Base-by-base conservation (phyloP, 2,113 vertebrate genomes). In the Gallinago undulata region DNA sequence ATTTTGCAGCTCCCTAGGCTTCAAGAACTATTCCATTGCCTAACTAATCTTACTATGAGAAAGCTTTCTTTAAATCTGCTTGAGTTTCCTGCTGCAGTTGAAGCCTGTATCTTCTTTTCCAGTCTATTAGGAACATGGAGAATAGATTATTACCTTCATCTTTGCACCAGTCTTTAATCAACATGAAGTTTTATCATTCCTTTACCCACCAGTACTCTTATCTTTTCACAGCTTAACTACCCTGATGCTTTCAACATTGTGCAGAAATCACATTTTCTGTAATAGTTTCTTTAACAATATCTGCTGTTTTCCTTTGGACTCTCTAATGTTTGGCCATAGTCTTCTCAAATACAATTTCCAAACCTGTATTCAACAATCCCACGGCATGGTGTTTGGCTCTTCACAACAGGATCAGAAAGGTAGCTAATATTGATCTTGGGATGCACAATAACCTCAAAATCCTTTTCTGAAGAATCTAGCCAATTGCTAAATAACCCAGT, bases 101-200 rank as follows among this genome's bases (percentile, higher is more conserved):
- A 81, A 93, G 10, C 9, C 47, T 9, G 11, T 33, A 55, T 19
- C 18, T 86, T 90, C 59, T 90, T 93, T 93, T 86, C 25, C 51
- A 84, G 28, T 70, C 80, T 47, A 35, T 70, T 84, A 89, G n/a
- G 60, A 94, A 56, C 37, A 84, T 6, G 25, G 41, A 56, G 19
- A 95, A 79, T 51, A 87, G 47, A 59, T 86, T 56, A 84, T 55
- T 51, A 72, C 80, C 21, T 82, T 89, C 66, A 63, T 78, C 74
- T 91, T 84, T 91, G 48, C 55, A 82, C 48, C 23, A 67, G n/a
- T 53, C 86, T 93, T 92, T 86, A 85, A 94, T n/a, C 35, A 84
- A 41, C 30, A 68, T 53, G 41, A 95, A 89, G 41, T 68, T 92
- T 87, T 89, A 64, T 77, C 8, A 0, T 51, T 68, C 18, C 30